These are phyloP conservation scores for Aurelia sp. DNA, from an alignment of 30 jellyfish, hydroid and myxozoan species.

Conservation along the genomic window DNA sequence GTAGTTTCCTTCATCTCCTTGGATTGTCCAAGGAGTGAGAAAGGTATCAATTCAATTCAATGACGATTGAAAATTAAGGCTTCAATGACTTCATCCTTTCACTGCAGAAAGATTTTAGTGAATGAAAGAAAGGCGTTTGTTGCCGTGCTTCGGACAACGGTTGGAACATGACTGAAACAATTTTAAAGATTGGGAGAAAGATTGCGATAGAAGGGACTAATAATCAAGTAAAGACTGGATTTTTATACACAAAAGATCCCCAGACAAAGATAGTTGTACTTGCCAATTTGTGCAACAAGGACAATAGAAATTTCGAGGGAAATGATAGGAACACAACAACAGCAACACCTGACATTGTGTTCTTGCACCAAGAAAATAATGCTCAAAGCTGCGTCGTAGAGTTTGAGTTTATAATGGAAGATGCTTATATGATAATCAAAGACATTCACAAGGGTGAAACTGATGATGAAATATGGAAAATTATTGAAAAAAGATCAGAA, in stretches of 20 bases:
- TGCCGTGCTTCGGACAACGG: no score
- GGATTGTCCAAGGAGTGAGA: no score
- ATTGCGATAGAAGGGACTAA: slow-evolving; percentile 24
- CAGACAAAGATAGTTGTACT: slow-evolving; percentile 23
- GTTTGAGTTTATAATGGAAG: slow-evolving; percentile 45
- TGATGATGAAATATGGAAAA: slow-evolving; percentile 18
- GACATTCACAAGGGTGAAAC: slow-evolving; percentile 11
- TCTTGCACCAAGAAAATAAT: neutral
- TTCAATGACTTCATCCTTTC: no score
- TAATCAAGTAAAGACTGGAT: slow-evolving; percentile 12
- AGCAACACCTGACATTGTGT: no score
- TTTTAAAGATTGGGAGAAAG: slow-evolving; percentile 24
- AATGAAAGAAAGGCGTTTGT: no score
- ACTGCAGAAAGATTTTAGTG: no score
- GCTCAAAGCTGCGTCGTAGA: neutral
- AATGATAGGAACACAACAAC: no score
- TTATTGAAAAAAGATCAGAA: slow-evolving; percentile 1
- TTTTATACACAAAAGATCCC: slow-evolving; percentile 51
- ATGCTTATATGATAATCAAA: slow-evolving; percentile 21
- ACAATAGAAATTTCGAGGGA: no score
- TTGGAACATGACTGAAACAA: no score
- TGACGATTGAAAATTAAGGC: no score
- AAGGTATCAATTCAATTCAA: no score
- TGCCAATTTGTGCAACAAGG: neutral
- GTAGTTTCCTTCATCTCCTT: no score